Evolutionary conservation across 1,140 invertebrate species (phyloP).

Genomic region (Formica exsecta): DNA sequence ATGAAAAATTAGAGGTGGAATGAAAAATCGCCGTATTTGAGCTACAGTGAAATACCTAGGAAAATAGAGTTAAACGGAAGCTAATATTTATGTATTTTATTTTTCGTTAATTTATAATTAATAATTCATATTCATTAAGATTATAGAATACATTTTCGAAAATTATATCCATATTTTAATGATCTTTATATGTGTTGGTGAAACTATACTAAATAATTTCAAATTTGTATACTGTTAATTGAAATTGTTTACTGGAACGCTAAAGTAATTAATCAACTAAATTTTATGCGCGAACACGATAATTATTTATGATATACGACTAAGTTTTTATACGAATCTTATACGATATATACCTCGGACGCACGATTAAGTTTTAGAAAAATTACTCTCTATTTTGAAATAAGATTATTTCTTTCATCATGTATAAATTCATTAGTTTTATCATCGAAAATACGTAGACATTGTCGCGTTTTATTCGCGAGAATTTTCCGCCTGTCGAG

Average conservation of each 20-base stretch:
- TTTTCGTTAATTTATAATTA: neutral
- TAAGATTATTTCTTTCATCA: constrained; percentile 9
- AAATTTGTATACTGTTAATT: no score
- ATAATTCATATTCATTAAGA: neutral
- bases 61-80: neutral
- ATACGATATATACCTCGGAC: neutral
- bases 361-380: neutral
- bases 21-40: constrained; percentile 3
- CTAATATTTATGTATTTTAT: neutral
- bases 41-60: neutral
- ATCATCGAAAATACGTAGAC: neutral
- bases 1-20: neutral
- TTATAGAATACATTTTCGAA: neutral
- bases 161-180: no score
- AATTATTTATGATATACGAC: neutral
- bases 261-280: neutral
- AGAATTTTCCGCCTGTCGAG: constrained; percentile 26
- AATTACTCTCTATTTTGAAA: neutral
- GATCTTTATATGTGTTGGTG: no score
- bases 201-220: no score
- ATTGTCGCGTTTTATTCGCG: constrained; percentile 31
- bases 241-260: neutral
- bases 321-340: neutral
- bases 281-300: neutral
- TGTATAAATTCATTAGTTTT: neutral